Evolutionary conservation across 2,888 invertebrate species (phyloP), one percentile per base, ranked within the genome.

Genomic region (Drosophila bunnanda): DNA sequence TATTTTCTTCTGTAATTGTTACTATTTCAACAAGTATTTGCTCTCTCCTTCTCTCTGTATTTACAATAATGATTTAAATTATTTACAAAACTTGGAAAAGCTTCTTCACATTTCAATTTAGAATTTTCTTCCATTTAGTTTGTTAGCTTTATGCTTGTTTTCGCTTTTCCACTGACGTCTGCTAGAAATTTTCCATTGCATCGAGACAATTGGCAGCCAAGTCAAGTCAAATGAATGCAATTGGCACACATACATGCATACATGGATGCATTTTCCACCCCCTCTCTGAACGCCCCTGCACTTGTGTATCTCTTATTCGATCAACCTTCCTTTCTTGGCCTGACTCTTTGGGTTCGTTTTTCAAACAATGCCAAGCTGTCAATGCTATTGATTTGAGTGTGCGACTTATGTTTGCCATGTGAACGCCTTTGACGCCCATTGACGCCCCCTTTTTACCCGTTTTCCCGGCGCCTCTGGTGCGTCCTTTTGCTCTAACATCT

Each of bases 181-280:
- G 85, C 82, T 75, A 75, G 69, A 77, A 84, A 81, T 67, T 74
- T 88, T 84, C 82, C 82, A 88, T 83, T 82, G 78, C 88, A 79
- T 74, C 75, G 85, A 85, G 88, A 79, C 82, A 85, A 83, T 86
- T 88, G 82, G 88, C 86, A 84, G 72, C 83, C 83, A 77, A 87
- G 82, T 85, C 88, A 82, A 88, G 78, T 82, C 82, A 83, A 83
- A 83, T 88, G 82, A 88, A 88, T 79, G 88, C 82, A 83, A 83
- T 88, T 83, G 82, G 75, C 86, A 68, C 66, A 55, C 66, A 20
- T 20, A 62, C 17, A 48, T 8, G 15, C 50, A 50, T 10, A 39
- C 34, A 28, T 36, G 32, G 32, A 22, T n/a, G 20, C 36, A 17
- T 41, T 28, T 38, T 12, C 17, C 41, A 7, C 13, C 20, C 28